Percentiles rank a stretch among this genome's conserved stretches.
Conservation (phyloP, 2,113 vertebrate genomes). For the Myotis davidii region DNA sequence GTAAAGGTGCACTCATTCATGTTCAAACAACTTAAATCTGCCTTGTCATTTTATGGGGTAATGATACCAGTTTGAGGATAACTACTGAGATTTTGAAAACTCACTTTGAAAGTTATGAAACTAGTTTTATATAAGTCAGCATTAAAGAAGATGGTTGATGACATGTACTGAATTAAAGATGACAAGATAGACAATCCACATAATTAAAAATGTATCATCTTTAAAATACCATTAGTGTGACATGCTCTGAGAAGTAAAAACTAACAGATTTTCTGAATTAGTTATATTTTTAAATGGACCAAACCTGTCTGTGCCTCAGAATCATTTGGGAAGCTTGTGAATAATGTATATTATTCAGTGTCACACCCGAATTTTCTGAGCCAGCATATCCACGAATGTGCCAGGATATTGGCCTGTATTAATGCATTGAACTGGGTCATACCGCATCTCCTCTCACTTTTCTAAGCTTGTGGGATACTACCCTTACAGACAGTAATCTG, state of each 20-base stretch:
- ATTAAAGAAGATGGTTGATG: constrained; percentile 30
- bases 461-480: not conserved
- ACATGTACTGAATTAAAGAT: constrained; percentile 42
- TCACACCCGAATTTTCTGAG: not conserved
- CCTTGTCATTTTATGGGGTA: not conserved
- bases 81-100: constrained; percentile 22
- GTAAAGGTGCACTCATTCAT: not conserved
- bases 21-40: constrained; percentile 34
- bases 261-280: not conserved
- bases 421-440: not conserved
- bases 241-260: not conserved
- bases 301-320: not conserved
- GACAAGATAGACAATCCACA: not conserved
- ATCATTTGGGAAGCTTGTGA: not conserved
- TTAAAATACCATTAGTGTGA: constrained; percentile 23
- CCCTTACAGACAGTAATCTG: not conserved
- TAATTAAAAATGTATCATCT: constrained; percentile 49
- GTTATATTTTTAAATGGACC: not conserved
- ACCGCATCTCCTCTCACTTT: not conserved
- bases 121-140: not conserved
- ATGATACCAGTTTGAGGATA: not conserved
- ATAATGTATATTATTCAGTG: not conserved
- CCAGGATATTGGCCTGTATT: not conserved
- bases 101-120: not conserved
- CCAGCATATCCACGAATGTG: not conserved